Conservation (phyloP, 2,888 invertebrate species). For the Spatulosminthurus flaviceps region DNA sequence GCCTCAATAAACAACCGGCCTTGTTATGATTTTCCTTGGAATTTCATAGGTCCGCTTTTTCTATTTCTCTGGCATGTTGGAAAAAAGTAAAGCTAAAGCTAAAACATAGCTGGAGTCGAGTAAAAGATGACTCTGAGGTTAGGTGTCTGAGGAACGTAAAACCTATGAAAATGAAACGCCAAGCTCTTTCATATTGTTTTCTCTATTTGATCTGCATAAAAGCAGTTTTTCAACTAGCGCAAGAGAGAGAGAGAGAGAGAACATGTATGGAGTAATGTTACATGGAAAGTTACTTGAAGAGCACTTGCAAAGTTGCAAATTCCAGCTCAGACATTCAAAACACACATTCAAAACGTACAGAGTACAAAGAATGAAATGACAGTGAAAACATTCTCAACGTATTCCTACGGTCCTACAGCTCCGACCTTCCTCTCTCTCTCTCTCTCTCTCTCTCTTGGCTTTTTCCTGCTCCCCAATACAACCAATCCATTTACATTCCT, state of each 20-base stretch:
- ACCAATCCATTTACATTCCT: no score
- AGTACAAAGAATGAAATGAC: constrained; percentile 18
- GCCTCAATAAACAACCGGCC: no score
- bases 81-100: no score
- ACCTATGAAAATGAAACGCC: neutral
- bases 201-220: neutral
- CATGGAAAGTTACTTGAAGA: constrained; percentile 16
- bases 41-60: no score
- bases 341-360: constrained; percentile 16
- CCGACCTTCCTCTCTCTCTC: no score
- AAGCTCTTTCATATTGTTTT: neutral
- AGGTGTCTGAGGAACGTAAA: no score
- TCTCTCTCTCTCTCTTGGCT: no score
- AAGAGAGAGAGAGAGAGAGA: neutral
- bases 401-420: neutral
- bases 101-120: no score
- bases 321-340: neutral
- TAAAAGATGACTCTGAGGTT: no score
- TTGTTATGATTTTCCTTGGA: no score
- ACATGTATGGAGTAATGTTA: neutral
- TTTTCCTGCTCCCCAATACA: no score
- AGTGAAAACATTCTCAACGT: neutral
- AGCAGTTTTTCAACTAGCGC: constrained; percentile 17
- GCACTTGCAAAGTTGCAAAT: constrained; percentile 16
- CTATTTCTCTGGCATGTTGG: no score